Conservation (phyloP, 2,113 vertebrate genomes). For the Indicator indicator region DNA sequence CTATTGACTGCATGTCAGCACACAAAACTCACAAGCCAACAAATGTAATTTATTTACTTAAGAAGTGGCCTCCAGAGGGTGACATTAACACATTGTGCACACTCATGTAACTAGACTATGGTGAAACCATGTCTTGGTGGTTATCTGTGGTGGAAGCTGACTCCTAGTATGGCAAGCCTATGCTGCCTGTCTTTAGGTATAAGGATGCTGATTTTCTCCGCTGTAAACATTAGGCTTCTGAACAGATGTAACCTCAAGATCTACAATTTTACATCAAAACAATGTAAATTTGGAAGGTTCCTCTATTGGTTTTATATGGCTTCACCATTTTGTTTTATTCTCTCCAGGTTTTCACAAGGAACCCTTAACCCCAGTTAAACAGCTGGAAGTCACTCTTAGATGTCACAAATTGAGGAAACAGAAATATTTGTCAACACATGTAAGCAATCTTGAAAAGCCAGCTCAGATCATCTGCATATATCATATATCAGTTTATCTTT, state of each 20-base stretch:
- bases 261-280: neutral
- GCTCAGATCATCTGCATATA: neutral
- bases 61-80: conserved; percentile 2
- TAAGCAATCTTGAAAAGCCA: neutral
- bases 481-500: neutral
- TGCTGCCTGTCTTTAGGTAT: neutral
- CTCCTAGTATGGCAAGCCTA: neutral
- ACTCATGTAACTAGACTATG: neutral
- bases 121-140: neutral
- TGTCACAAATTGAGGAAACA: conserved; percentile 1
- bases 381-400: conserved; percentile 27
- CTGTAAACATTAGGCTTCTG: neutral
- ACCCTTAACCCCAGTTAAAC: neutral
- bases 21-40: neutral
- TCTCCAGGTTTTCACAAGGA: neutral
- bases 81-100: neutral
- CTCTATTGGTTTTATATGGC: neutral
- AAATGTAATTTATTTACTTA: neutral
- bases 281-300: neutral
- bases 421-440: conserved; percentile 12
- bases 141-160: neutral
- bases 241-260: neutral
- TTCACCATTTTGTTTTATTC: neutral
- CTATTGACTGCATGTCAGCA: neutral
- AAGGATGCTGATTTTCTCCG: neutral